A percentile compares a stretch with the other conserved stretches of the same genome.
Conservation (phyloP, 92 coral and sea anemone species). For the Epizoanthus scotinus region DNA sequence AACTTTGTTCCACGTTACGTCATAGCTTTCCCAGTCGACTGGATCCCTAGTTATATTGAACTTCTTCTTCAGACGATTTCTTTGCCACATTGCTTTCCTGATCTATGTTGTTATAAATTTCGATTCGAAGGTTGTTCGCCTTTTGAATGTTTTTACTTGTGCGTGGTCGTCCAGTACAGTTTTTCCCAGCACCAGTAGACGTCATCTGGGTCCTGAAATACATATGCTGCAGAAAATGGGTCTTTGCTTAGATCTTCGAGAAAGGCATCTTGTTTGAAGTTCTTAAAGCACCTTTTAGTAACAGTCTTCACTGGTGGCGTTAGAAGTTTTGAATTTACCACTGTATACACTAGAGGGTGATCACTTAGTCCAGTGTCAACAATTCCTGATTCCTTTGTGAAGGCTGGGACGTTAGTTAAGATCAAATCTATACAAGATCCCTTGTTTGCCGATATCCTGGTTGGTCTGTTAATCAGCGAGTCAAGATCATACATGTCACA, state of each 20-base stretch:
- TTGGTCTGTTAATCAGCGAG: slow-evolving; percentile 36
- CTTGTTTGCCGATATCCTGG: slow-evolving; percentile 39
- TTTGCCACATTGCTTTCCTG: slow-evolving; percentile 48
- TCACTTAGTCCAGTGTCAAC: slow-evolving; percentile 50
- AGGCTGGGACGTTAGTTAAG: slow-evolving; percentile 57
- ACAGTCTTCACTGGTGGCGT: too few species aligned
- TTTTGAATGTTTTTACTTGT: too few species aligned
- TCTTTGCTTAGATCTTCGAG: too few species aligned
- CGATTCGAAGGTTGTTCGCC: too few species aligned
- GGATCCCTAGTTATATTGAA: slow-evolving; percentile 52
- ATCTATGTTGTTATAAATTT: slow-evolving; percentile 43
- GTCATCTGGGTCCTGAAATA: too few species aligned
- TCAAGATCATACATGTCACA: slow-evolving; percentile 41
- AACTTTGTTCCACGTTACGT: slow-evolving; percentile 51
- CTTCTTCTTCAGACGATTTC: slow-evolving; percentile 53
- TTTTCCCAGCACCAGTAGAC: too few species aligned
- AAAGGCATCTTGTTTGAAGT: too few species aligned
- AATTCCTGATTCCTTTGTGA: slow-evolving; percentile 42
- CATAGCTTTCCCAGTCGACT: slow-evolving; percentile 57
- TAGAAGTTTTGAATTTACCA: too few species aligned
- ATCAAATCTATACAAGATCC: slow-evolving; percentile 57
- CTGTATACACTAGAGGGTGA: too few species aligned
- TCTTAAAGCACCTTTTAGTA: too few species aligned
- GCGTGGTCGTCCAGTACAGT: too few species aligned
- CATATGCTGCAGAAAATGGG: too few species aligned